Conservation (phyloP, 2,797 vertebrate genomes). For the Amblyraja radiata region DNA sequence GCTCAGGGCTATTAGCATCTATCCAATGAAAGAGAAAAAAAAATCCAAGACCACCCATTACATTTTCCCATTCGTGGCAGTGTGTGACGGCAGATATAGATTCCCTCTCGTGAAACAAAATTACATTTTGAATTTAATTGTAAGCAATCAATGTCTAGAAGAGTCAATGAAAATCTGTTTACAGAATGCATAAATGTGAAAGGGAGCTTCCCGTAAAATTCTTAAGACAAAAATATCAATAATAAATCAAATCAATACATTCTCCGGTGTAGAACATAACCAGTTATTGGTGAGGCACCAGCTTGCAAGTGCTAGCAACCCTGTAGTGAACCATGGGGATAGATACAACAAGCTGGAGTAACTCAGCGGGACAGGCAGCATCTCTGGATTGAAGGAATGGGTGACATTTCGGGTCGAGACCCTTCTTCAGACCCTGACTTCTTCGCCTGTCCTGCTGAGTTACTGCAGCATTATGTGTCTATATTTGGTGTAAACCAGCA, state of each 20-base stretch:
- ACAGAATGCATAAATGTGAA: neutral
- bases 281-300: neutral
- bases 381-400: too few relatives aligned
- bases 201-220: neutral
- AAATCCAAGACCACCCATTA: too few relatives aligned
- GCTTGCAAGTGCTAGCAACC: neutral
- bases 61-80: neutral
- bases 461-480: too few relatives aligned
- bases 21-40: neutral
- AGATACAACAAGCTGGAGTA: too few relatives aligned
- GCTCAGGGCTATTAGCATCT: neutral
- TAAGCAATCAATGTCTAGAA: too few relatives aligned
- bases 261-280: neutral
- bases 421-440: too few relatives aligned
- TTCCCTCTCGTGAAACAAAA: neutral
- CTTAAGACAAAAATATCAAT: neutral
- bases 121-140: neutral
- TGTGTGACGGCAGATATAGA: neutral
- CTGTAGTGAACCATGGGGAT: neutral
- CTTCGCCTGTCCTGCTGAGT: too few relatives aligned
- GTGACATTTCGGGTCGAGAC: too few relatives aligned
- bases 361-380: too few relatives aligned
- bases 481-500: too few relatives aligned
- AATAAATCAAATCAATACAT: neutral
- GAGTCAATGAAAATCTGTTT: neutral